Conservation (phyloP, 2,797 vertebrate species). For the Hippocampus kuda region DNA sequence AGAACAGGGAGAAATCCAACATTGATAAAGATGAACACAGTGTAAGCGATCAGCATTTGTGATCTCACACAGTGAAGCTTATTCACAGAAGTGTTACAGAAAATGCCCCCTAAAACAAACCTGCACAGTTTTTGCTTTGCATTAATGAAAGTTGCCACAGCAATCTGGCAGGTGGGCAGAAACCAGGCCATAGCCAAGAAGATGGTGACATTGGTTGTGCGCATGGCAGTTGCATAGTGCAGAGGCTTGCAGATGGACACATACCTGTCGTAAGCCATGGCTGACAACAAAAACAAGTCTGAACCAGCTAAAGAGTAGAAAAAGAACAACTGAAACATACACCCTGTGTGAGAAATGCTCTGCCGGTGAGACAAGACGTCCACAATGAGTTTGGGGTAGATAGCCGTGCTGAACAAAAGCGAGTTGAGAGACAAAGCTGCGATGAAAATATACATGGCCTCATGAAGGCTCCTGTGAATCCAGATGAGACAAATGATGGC, state of each 20-base stretch:
- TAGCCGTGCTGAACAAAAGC: constrained; percentile 18
- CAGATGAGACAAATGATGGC: constrained; percentile 30
- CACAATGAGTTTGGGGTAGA: constrained; percentile 35
- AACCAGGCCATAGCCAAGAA: constrained; percentile 14
- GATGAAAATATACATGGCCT: constrained; percentile 48
- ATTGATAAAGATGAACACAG: background rate
- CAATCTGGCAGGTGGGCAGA: constrained; percentile 7
- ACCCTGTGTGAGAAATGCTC: constrained; percentile 18
- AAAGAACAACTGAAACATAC: constrained; percentile 23
- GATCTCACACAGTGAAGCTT: constrained; percentile 2
- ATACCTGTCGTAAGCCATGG: constrained; percentile 24
- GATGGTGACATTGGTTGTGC: constrained; percentile 5
- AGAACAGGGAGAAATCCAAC: background rate
- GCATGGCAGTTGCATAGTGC: constrained; percentile 14
- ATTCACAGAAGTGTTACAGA: constrained; percentile 7
- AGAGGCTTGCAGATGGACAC: constrained; percentile 24
- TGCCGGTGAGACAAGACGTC: constrained; percentile 29
- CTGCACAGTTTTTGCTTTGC: constrained; percentile 2
- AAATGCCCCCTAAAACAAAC: background rate
- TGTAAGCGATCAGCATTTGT: too few relatives aligned
- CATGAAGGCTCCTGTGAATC: constrained; percentile 35
- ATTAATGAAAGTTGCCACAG: background rate
- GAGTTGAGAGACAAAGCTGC: constrained; percentile 41
- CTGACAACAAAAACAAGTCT: constrained; percentile 17
- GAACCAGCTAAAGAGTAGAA: constrained; percentile 11